phyloP scores from a whole-genome alignment of 2,888 invertebrate species.

The Limnephilus rhombicus region DNA sequence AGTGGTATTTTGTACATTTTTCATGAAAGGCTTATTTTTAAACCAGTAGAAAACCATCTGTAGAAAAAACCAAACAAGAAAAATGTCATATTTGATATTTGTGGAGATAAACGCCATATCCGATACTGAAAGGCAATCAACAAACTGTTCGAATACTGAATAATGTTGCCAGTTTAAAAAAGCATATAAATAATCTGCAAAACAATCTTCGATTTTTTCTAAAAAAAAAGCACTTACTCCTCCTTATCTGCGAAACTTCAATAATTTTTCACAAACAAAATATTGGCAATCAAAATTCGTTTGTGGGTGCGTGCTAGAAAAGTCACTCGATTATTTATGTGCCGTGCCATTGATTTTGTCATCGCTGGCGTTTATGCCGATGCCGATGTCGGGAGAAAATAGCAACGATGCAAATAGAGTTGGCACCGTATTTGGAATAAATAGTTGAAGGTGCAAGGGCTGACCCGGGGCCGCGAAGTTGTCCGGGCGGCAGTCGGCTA shows the following conservation, averaged over 20 bases:
- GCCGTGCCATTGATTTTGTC: background rate
- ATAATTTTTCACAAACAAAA: background rate
- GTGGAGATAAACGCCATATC: background rate
- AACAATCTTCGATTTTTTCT: background rate
- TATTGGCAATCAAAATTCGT: background rate
- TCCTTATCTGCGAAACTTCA: background rate
- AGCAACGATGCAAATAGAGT: background rate
- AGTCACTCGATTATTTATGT: background rate
- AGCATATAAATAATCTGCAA: background rate
- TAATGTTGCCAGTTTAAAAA: background rate
- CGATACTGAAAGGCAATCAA: background rate
- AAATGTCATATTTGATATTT: background rate
- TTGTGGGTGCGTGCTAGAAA: background rate
- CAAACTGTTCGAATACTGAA: background rate
- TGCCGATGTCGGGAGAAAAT: background rate
- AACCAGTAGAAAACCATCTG: background rate
- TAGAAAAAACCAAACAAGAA: background rate
- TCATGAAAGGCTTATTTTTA: no score
- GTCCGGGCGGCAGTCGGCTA: constrained; percentile 74
- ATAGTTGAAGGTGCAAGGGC: constrained; percentile 51
- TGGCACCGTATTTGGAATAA: constrained; percentile 55
- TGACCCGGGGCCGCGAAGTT: constrained; percentile 40
- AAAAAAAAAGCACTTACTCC: background rate
- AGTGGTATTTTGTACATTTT: no score
- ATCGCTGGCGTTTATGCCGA: background rate